A percentile compares a stretch with the other conserved stretches of the same genome.
These are phyloP conservation scores for Phylloscopus whistleri DNA, from an alignment of 2,113 vertebrate species.

Conservation along the genomic window DNA sequence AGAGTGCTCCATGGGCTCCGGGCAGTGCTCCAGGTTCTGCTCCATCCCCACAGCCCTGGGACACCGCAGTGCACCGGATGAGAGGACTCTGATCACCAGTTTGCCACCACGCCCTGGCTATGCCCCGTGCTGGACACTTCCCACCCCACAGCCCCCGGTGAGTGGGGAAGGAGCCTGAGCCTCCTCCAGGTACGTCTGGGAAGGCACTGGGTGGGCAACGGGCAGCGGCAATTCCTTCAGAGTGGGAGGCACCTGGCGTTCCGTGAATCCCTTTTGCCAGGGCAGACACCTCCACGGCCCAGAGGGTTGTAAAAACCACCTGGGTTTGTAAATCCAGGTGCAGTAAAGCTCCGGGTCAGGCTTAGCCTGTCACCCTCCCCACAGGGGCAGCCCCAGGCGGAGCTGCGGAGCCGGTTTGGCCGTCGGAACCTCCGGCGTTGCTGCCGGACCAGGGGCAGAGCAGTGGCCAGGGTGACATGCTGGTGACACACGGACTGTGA, in stretches of 20 bases:
- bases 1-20: fast-evolving
- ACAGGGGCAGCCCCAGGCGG: neutral
- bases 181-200: neutral
- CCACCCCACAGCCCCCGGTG: neutral
- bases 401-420: neutral
- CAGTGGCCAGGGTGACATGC: fast-evolving
- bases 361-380: fast-evolving
- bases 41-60: neutral
- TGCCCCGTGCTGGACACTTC: neutral
- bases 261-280: neutral
- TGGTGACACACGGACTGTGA: fast-evolving
- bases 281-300: neutral
- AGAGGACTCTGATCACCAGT: neutral
- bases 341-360: fast-evolving
- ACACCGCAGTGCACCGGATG: fast-evolving
- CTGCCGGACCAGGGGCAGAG: neutral
- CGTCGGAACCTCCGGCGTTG: fast-evolving
- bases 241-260: fast-evolving
- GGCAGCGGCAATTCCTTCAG: neutral
- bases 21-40: neutral
- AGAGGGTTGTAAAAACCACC: neutral
- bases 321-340: neutral
- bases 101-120: neutral
- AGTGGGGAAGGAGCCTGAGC: neutral
- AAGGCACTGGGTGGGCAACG: fast-evolving